Percentiles rank a stretch among this genome's conserved stretches.
Evolutionary conservation across 2,888 invertebrate species (phyloP).

Genomic region (Acholoe squamosa): DNA sequence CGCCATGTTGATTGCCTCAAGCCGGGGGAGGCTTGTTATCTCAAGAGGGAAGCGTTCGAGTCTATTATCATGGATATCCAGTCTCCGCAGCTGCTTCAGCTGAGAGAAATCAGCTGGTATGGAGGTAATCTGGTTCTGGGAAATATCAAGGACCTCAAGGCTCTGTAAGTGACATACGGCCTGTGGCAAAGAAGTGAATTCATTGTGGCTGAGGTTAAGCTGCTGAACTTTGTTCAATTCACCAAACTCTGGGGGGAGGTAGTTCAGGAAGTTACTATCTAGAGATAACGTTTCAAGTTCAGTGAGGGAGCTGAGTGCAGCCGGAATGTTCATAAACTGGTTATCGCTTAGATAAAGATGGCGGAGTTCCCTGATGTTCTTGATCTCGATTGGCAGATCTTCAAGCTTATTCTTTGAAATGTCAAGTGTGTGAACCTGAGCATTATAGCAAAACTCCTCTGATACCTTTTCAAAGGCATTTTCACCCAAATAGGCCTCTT

Average conservation of each 20-base stretch:
- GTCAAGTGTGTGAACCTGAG: conserved; percentile 76
- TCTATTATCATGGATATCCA: conserved; percentile 74
- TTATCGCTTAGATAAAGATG: conserved; percentile 78
- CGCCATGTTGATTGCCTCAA: conserved; percentile 75
- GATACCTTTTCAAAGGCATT: conserved; percentile 77
- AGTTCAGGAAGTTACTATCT: conserved; percentile 74
- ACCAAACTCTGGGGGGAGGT: conserved; percentile 77
- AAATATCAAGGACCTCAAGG: conserved; percentile 73
- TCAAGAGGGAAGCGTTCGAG: conserved; percentile 74
- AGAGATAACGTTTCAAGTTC: conserved; percentile 72
- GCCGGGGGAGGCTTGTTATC: conserved; percentile 72
- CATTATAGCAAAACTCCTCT: conserved; percentile 78
- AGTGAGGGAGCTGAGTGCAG: conserved; percentile 74
- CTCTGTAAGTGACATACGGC: conserved; percentile 72
- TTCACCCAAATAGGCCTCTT: conserved; percentile 78
- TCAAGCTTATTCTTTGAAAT: conserved; percentile 76
- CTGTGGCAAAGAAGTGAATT: conserved; percentile 75
- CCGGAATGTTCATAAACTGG: conserved; percentile 75
- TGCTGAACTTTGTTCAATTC: conserved; percentile 75
- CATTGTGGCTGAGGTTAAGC: conserved; percentile 76
- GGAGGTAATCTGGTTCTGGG: conserved; percentile 72
- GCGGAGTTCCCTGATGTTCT: conserved; percentile 75
- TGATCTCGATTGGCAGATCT: conserved; percentile 78
- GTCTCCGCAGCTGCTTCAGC: conserved; percentile 72
- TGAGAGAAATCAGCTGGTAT: conserved; percentile 75